Percentiles rank a stretch among this genome's conserved stretches.
Evolutionary conservation across 2,113 vertebrate genomes (phyloP).

Genomic region (Periophthalmodon schlosseri): DNA sequence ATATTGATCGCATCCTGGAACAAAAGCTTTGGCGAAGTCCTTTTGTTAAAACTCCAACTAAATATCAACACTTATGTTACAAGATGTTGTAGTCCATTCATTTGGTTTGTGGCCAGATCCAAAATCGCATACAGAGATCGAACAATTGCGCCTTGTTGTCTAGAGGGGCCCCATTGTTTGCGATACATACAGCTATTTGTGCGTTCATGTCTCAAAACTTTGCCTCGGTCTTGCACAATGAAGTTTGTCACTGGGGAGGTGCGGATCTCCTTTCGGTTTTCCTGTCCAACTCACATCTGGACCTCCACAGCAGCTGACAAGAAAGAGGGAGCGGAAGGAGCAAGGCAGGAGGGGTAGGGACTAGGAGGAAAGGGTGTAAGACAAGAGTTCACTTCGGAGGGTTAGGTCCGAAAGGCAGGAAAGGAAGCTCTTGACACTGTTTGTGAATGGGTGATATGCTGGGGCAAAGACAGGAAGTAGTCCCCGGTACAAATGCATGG

Average conservation of each 20-base stretch:
- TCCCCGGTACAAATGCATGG: slow-evolving; percentile 9
- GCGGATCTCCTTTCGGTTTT: slow-evolving; percentile 54
- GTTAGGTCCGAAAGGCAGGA: slow-evolving; percentile 39
- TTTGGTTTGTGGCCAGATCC: slow-evolving; percentile 45
- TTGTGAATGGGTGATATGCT: slow-evolving; percentile 34
- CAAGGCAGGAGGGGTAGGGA: slow-evolving; percentile 40
- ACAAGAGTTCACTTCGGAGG: slow-evolving; percentile 37
- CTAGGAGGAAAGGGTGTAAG: slow-evolving; percentile 46
- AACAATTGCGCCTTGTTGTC: slow-evolving; percentile 41
- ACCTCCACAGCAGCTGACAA: slow-evolving; percentile 69
- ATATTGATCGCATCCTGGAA: slow-evolving; percentile 59
- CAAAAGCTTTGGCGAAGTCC: slow-evolving; percentile 52
- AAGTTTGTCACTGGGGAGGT: slow-evolving; percentile 52
- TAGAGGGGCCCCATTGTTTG: slow-evolving; percentile 65
- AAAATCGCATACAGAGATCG: slow-evolving; percentile 10
- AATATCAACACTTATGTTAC: slow-evolving; percentile 56
- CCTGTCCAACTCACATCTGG: slow-evolving; percentile 72
- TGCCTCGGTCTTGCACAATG: slow-evolving; percentile 63
- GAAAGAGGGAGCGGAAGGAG: slow-evolving; percentile 66
- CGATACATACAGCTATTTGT: slow-evolving; percentile 55
- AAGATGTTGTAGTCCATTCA: slow-evolving; percentile 59
- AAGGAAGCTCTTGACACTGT: slow-evolving; percentile 32
- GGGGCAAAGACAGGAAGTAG: slow-evolving; percentile 25
- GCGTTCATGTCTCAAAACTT: slow-evolving; percentile 42
- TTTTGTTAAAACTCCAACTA: slow-evolving; percentile 40